Evolutionary conservation across 2,797 vertebrate species (phyloP).

Genomic region (Lithobates pipiens): DNA sequence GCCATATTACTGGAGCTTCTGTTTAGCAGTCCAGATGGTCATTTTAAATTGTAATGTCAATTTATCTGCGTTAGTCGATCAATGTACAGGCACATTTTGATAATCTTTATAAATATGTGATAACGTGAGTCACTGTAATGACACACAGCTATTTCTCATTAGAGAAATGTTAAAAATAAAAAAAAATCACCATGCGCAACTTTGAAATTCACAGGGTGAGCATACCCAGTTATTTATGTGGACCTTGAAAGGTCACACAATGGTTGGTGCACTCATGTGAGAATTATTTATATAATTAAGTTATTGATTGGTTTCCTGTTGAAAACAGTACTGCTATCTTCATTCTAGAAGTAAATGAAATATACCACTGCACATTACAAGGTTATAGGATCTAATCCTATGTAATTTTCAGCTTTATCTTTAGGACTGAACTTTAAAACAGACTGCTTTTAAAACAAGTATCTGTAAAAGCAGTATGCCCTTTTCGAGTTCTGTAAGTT

Average conservation of each 20-base stretch:
- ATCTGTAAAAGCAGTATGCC: too few relatives aligned
- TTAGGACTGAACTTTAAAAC: too few relatives aligned
- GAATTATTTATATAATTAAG: constrained; percentile 3
- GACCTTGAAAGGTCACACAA: constrained; percentile 25
- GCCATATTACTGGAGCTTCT: too few relatives aligned
- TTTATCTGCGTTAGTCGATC: neutral
- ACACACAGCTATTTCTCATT: neutral
- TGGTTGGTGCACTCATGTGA: constrained; percentile 2
- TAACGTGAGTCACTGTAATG: neutral
- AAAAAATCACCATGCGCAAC: neutral
- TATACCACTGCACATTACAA: neutral
- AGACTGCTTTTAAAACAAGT: too few relatives aligned
- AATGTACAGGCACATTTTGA: neutral
- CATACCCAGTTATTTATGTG: constrained; percentile 16
- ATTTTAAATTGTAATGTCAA: too few relatives aligned
- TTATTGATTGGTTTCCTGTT: neutral
- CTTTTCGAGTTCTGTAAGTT: too few relatives aligned
- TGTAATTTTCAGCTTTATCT: neutral
- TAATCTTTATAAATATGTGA: neutral
- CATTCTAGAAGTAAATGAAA: neutral
- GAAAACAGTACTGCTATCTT: neutral
- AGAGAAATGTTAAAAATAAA: neutral
- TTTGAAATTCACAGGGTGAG: constrained; percentile 1
- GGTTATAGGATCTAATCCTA: neutral
- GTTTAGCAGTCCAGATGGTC: too few relatives aligned